These are phyloP conservation scores for Emydura subglobosa DNA, from an alignment of 2,113 vertebrate genomes.

Conservation along the genomic window DNA sequence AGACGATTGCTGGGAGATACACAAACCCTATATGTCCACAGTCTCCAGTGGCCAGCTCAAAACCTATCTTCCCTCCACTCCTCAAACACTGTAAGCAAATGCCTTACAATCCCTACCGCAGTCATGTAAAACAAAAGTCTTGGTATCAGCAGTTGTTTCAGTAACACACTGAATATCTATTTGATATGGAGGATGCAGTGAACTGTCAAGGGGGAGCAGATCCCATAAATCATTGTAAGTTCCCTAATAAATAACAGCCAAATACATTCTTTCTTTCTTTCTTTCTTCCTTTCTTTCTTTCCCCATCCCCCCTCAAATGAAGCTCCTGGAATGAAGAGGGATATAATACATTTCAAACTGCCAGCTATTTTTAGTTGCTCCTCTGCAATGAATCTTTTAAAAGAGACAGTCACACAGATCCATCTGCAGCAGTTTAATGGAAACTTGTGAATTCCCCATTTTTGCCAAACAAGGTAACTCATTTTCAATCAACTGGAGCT, in stretches of 20 bases:
- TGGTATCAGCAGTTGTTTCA: neutral
- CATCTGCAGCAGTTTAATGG: slow-evolving; percentile 16
- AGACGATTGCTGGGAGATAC: neutral
- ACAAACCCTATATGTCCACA: neutral
- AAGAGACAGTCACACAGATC: slow-evolving; percentile 22
- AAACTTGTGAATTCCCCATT: slow-evolving; percentile 27
- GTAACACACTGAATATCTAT: neutral
- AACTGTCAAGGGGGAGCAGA: slow-evolving; percentile 33
- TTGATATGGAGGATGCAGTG: slow-evolving; percentile 1
- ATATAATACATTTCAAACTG: slow-evolving; percentile 41
- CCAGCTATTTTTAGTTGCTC: slow-evolving; percentile 47
- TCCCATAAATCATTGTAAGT: slow-evolving; percentile 22
- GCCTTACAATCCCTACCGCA: neutral
- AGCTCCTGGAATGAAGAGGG: slow-evolving; percentile 1
- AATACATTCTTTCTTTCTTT: neutral
- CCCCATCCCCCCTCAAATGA: slow-evolving; percentile 3
- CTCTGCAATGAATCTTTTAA: slow-evolving; percentile 30
- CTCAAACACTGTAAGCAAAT: neutral
- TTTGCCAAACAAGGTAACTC: neutral
- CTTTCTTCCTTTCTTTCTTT: neutral
- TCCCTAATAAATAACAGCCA: slow-evolving; percentile 41
- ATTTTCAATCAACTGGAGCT: neutral
- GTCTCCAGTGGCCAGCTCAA: neutral
- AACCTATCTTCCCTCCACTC: neutral
- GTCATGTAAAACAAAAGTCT: slow-evolving; percentile 31